Evolutionary conservation across 1,140 invertebrate species (phyloP).

Genomic region (Drosophila quadrilineata): DNA sequence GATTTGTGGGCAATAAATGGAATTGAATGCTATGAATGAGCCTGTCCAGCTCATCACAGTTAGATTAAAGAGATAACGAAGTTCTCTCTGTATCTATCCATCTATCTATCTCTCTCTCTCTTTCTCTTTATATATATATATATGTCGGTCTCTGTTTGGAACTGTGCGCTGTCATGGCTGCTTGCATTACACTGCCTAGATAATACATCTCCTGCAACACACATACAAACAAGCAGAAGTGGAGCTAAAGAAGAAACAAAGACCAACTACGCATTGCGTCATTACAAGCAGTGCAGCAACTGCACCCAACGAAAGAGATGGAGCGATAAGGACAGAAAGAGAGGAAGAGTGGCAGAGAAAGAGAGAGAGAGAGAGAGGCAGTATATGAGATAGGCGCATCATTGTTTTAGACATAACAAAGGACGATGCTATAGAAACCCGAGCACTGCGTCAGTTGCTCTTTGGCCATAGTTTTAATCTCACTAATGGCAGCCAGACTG

Average conservation of each 20-base stretch:
- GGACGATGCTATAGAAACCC: too few relatives aligned
- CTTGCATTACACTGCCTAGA: slow-evolving; percentile 46
- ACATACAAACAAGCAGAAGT: background rate
- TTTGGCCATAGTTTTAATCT: slow-evolving; percentile 71
- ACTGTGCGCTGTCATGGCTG: slow-evolving; percentile 71
- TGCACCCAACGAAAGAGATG: slow-evolving; percentile 15
- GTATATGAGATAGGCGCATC: slow-evolving; percentile 6
- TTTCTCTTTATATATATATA: background rate
- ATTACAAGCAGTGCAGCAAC: too few relatives aligned
- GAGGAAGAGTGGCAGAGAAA: background rate
- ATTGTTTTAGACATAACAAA: slow-evolving; percentile 55
- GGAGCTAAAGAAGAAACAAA: slow-evolving; percentile 47
- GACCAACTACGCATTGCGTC: slow-evolving; percentile 75
- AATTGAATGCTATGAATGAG: slow-evolving; percentile 43
- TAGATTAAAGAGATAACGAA: slow-evolving; percentile 33
- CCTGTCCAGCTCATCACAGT: slow-evolving; percentile 42
- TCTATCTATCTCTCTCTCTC: background rate
- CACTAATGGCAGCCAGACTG: slow-evolving; percentile 61
- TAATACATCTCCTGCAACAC: slow-evolving; percentile 48
- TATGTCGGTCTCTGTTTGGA: slow-evolving; percentile 73
- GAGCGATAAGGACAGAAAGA: slow-evolving; percentile 28
- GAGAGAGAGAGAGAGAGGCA: slow-evolving; percentile 35
- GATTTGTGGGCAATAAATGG: slow-evolving; percentile 51
- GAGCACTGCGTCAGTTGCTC: slow-evolving; percentile 47
- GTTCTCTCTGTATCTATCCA: background rate